These are phyloP conservation scores for Bungarus multicinctus DNA, from an alignment of 2,113 vertebrate species.

Conservation along the genomic window DNA sequence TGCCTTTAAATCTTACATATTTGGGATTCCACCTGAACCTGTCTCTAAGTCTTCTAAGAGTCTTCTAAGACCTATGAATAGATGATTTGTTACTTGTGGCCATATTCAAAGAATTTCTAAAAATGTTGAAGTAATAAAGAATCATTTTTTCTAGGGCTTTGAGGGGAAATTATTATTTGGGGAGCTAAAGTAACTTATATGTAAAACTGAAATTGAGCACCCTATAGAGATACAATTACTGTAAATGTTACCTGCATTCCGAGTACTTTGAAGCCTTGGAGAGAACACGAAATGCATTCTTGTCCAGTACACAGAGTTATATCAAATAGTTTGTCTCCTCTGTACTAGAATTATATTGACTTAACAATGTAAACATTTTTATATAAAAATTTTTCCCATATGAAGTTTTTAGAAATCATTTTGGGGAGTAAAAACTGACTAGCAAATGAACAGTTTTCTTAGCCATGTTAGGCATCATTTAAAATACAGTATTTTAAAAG, in stretches of 20 bases:
- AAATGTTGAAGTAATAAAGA: background rate
- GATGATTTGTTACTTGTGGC: background rate
- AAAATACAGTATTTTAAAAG: background rate
- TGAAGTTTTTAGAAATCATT: background rate
- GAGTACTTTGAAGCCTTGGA: background rate
- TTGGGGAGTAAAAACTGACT: background rate
- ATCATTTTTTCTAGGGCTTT: background rate
- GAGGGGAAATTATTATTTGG: background rate
- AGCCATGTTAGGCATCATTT: background rate
- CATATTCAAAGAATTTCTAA: background rate
- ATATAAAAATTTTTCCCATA: background rate
- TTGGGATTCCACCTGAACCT: background rate
- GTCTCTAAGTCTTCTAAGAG: background rate
- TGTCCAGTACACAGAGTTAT: background rate
- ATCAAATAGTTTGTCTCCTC: background rate
- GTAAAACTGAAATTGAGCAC: background rate
- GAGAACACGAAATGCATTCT: background rate
- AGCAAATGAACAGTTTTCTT: background rate
- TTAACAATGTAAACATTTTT: background rate
- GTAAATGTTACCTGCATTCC: background rate
- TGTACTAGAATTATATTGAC: background rate
- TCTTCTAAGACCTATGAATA: background rate
- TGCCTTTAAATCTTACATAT: background rate
- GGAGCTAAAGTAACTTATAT: background rate
- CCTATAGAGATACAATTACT: background rate